Percentiles rank a stretch among this genome's conserved stretches.
Evolutionary conservation across 2,113 vertebrate genomes (phyloP).

Genomic region (Anarrhichthys ocellatus): DNA sequence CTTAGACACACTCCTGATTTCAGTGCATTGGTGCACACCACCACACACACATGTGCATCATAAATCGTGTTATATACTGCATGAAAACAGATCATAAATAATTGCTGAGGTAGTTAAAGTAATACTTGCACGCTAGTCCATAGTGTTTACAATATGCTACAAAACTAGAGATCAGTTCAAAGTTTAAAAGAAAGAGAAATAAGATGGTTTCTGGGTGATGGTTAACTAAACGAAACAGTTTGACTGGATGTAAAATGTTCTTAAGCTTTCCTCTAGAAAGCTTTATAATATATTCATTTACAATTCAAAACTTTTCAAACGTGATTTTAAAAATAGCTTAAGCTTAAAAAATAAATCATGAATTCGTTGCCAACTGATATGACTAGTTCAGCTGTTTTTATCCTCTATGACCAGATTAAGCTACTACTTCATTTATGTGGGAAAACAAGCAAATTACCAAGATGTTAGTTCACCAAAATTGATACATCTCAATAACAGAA

Average conservation of each 20-base stretch:
- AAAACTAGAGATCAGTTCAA: not conserved
- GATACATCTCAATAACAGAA: not conserved
- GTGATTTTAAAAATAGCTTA: not conserved
- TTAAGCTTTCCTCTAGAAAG: not conserved
- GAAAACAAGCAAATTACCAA: not conserved
- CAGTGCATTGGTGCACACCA: conserved; percentile 13
- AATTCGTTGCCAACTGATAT: not conserved
- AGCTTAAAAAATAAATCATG: not conserved
- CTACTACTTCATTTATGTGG: not conserved
- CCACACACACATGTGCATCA: not conserved
- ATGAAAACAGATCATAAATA: conserved; percentile 45
- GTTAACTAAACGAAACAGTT: not conserved
- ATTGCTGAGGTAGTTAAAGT: conserved; percentile 25
- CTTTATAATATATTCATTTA: not conserved
- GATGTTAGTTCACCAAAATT: not conserved
- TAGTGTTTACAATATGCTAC: not conserved
- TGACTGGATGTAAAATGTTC: not conserved
- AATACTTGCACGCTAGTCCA: not conserved
- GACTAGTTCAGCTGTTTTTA: not conserved
- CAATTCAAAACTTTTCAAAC: not conserved
- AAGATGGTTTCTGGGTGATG: not conserved
- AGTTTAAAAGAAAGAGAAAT: not conserved
- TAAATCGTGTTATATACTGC: not conserved
- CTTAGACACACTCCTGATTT: conserved; percentile 7
- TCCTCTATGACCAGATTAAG: not conserved